Evolutionary conservation across 1,140 invertebrate genomes (phyloP).

Genomic region (Zelostemma sp.): DNA sequence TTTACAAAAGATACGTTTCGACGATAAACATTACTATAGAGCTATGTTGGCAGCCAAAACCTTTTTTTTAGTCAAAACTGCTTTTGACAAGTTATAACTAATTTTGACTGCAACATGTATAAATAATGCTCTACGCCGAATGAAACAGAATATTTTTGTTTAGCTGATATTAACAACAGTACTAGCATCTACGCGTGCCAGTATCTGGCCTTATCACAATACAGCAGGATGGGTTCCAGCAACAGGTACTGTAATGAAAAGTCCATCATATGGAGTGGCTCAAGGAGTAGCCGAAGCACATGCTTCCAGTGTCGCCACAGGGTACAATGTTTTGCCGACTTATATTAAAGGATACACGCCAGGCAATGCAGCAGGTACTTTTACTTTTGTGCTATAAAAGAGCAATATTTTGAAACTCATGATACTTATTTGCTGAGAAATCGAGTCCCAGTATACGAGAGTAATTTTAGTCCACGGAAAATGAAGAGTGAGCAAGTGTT

Average conservation of each 20-base stretch:
- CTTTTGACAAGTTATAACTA: no score
- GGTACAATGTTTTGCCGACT: constrained; percentile 19
- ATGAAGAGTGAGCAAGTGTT: no score
- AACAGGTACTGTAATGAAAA: constrained; percentile 43
- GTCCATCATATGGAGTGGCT: constrained; percentile 25
- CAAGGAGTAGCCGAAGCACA: constrained; percentile 18
- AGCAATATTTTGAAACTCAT: no score
- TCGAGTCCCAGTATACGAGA: no score
- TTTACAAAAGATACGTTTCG: no score
- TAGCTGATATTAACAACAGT: constrained; percentile 37
- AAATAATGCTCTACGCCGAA: no score
- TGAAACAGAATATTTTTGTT: not conserved
- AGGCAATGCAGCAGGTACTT: constrained; percentile 34
- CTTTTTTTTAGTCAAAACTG: no score
- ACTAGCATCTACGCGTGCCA: constrained; percentile 34
- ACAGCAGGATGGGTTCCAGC: constrained; percentile 32
- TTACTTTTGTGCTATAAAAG: not conserved
- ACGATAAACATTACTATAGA: no score
- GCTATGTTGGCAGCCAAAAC: no score
- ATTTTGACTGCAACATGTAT: no score
- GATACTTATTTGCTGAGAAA: no score
- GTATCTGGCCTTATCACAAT: constrained; percentile 50
- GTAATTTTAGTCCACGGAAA: no score
- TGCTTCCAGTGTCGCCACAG: constrained; percentile 21
- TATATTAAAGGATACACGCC: constrained; percentile 34